Conservation (phyloP, 2,113 vertebrate genomes). For the Grammomys surdaster region DNA sequence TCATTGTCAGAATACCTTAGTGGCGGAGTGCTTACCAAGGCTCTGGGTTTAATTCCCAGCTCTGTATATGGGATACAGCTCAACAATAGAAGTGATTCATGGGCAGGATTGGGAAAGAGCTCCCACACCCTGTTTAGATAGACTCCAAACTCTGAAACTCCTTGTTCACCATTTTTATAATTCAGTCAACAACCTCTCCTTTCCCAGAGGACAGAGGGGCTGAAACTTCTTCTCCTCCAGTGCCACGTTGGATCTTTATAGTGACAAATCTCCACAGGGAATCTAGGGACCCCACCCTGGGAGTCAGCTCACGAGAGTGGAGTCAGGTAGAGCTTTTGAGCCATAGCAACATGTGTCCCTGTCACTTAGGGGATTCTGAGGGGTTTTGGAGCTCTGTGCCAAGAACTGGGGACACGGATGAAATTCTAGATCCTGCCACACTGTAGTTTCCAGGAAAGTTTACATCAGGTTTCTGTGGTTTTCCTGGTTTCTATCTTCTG, state of each 20-base stretch:
- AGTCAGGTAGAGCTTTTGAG: background rate
- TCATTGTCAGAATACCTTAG: background rate
- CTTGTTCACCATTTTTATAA: background rate
- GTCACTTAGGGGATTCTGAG: background rate
- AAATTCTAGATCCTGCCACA: background rate
- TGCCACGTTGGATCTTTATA: background rate
- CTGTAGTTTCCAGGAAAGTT: background rate
- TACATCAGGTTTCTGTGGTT: rapidly evolving
- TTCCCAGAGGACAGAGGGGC: background rate
- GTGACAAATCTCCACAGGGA: background rate
- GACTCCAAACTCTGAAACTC: background rate
- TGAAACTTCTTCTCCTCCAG: background rate
- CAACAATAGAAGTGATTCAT: background rate
- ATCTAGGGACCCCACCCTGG: background rate
- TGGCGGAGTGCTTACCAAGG: background rate
- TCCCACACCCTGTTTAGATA: background rate
- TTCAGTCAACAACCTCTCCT: background rate
- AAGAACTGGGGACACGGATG: background rate
- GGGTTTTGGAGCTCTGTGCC: background rate
- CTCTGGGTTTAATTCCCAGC: background rate
- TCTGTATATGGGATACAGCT: background rate
- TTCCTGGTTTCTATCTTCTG: background rate
- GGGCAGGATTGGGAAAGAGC: background rate
- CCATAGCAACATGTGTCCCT: no score
- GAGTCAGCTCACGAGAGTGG: background rate